Percentiles rank a stretch among this genome's conserved stretches.
These are phyloP conservation scores for Ischnura elegans DNA, from an alignment of 2,888 invertebrate genomes.

Conservation along the genomic window DNA sequence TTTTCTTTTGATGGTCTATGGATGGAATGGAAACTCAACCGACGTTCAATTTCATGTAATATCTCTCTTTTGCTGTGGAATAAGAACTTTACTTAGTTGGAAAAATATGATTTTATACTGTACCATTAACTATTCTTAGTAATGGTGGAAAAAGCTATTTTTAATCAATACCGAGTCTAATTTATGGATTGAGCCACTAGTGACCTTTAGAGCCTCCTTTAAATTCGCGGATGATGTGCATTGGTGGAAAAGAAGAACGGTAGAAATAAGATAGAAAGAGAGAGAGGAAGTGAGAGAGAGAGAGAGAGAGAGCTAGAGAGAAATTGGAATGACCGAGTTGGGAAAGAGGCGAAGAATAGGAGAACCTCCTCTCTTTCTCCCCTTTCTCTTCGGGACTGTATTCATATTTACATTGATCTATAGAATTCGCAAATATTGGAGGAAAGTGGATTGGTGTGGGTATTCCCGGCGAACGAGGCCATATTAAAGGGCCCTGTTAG, in stretches of 20 bases:
- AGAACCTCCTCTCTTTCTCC: neutral
- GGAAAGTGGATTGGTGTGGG: neutral
- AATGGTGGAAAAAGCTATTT: too few species aligned
- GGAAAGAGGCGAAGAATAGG: neutral
- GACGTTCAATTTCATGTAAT: too few species aligned
- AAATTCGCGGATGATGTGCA: neutral
- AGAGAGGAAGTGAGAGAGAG: neutral
- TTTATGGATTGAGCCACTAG: too few species aligned
- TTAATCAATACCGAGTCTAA: too few species aligned
- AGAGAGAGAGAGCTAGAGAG: neutral
- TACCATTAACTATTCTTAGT: too few species aligned
- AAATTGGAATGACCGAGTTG: neutral
- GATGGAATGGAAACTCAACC: too few species aligned
- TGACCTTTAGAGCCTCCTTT: too few species aligned
- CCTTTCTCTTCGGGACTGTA: neutral
- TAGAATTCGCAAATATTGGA: neutral
- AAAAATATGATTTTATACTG: too few species aligned
- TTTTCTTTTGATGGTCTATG: too few species aligned
- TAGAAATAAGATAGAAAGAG: neutral
- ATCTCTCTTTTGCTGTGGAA: too few species aligned
- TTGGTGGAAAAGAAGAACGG: neutral
- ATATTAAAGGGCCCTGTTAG: conserved; percentile 18
- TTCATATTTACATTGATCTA: conserved; percentile 15
- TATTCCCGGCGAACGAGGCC: conserved; percentile 38
- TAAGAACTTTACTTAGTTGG: too few species aligned